Evolutionary conservation across 2,113 vertebrate genomes (phyloP).

Genomic region (Hemiscyllium ocellatum): DNA sequence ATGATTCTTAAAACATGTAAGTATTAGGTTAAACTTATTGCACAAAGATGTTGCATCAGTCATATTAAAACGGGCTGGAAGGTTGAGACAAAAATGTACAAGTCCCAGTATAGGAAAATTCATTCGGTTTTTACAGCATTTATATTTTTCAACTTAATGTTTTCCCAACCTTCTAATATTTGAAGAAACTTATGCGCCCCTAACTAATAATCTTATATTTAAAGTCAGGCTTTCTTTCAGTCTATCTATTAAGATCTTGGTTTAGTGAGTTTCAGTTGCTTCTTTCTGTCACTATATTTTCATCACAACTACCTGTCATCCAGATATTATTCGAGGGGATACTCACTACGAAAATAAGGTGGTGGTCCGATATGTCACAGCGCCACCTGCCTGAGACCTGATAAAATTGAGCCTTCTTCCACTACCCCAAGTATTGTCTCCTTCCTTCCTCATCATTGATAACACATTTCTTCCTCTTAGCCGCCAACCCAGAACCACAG

Average conservation of each 20-base stretch:
- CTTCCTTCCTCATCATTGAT: neutral
- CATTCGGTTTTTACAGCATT: neutral
- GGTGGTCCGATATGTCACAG: neutral
- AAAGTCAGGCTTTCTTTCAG: neutral
- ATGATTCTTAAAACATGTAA: neutral
- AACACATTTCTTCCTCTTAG: neutral
- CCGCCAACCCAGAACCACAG: neutral
- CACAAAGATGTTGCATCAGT: neutral
- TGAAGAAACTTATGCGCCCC: neutral
- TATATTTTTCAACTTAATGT: neutral
- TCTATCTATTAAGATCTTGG: neutral
- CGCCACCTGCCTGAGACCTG: constrained; percentile 3
- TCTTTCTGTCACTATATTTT: neutral
- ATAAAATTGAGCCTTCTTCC: neutral
- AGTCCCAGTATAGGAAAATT: neutral
- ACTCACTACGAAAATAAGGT: neutral
- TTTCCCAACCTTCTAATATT: neutral
- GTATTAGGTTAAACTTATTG: neutral
- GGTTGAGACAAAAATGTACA: neutral
- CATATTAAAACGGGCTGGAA: neutral
- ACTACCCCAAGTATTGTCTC: neutral
- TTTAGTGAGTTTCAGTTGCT: neutral
- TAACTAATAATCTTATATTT: neutral
- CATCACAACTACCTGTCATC: neutral
- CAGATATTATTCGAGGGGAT: no score